Evolutionary conservation across 1,140 invertebrate species (phyloP).

Genomic region (Pseudomyrmex sp.): DNA sequence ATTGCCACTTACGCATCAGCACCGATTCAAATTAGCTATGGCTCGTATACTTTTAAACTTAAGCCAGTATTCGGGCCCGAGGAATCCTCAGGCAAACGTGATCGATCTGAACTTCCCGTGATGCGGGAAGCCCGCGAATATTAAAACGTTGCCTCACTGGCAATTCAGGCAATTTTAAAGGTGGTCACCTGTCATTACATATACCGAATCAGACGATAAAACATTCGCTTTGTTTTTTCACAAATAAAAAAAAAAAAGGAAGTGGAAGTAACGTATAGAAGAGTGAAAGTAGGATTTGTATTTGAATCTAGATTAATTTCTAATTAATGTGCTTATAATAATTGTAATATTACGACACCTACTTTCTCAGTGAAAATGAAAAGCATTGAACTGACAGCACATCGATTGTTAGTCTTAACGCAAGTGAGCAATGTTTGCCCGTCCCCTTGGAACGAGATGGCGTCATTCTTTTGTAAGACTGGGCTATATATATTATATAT

Average conservation of each 20-base stretch:
- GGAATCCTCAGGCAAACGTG: constrained; percentile 80
- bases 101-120: constrained; percentile 79
- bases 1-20: constrained; percentile 85
- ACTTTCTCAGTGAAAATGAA: constrained; percentile 80
- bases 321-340: constrained; percentile 83
- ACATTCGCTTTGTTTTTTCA: constrained; percentile 84
- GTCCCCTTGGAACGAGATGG: constrained; percentile 83
- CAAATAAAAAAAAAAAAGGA: constrained; percentile 76
- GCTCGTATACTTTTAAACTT: constrained; percentile 83
- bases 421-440: constrained; percentile 82
- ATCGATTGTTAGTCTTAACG: constrained; percentile 82
- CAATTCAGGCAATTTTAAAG: constrained; percentile 84
- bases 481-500: constrained; percentile 79
- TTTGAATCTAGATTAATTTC: constrained; percentile 84
- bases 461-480: constrained; percentile 85
- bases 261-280: constrained; percentile 78
- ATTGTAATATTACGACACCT: constrained; percentile 83
- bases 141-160: constrained; percentile 80
- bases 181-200: constrained; percentile 83
- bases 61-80: constrained; percentile 77
- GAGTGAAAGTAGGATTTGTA: constrained; percentile 86
- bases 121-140: constrained; percentile 80
- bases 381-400: constrained; percentile 80
- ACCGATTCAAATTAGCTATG: constrained; percentile 84
- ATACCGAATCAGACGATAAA: constrained; percentile 78